Evolutionary conservation across 2,113 vertebrate species (phyloP), one percentile per base, ranked within the genome.

Genomic region (Sinocyclocheilus anophthalmus): DNA sequence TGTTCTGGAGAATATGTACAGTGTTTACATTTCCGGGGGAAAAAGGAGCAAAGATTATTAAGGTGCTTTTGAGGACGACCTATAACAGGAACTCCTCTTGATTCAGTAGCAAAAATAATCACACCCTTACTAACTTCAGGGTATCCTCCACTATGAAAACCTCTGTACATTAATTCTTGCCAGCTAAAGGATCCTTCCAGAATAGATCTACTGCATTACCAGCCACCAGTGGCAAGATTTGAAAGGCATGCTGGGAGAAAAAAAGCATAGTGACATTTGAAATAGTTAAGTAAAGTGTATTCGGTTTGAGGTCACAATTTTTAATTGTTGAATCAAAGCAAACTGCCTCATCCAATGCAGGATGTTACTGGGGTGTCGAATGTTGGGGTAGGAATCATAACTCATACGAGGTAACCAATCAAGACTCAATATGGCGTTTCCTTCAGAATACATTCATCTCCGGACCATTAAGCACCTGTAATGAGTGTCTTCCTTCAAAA

Each of bases 31-130:
- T 81, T 76, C 48, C 76, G 37, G 37, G 37, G 37, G 5, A 55
- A 63, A 83, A 55, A 1, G 7, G 77, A 30, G 70, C 83, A 83
- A 76, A 78, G 85, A 87, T 67, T 61, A 70, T 55, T 85, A 87
- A 87, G 88, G 86, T 87, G 86, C 84, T 33, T 24, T 33, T 53
- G 20, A 61, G 37, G 85, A 77, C 18, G 63, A 53, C 42, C 57
- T 18, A 63, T 4, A 39, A n/a, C 30, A 12, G 63, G 50, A 80
- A 39, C 50, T n/a, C 72, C 30, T 77, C 61, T 61, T 11, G 61
- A 69, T 76, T 86, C 87, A 85, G 89, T 88, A 87, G 85, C 79
- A 85, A 84, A 77, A 83, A 85, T 77, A 83, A 45, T 67, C 81
- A 24, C 53, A 59, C 61, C 45, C 78, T 79, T 45, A 80, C 2